Evolutionary conservation across 2,888 invertebrate genomes (phyloP).

Genomic region (Melieria omissa): DNA sequence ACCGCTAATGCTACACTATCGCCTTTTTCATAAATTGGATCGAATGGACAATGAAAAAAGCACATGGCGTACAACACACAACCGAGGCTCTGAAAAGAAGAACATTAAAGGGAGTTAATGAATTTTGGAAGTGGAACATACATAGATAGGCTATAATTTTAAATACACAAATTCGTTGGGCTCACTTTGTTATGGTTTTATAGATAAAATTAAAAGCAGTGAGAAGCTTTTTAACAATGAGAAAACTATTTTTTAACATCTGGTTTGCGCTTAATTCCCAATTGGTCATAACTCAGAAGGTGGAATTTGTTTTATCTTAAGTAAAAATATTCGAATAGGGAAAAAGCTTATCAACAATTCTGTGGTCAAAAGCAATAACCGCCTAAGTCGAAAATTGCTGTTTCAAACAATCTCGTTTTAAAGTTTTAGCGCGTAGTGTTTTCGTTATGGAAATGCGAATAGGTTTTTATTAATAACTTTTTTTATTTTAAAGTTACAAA

Average conservation of each 20-base stretch:
- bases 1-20: conserved; percentile 89
- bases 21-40: conserved; percentile 83
- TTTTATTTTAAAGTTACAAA: no score
- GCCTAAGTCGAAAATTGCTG: no score
- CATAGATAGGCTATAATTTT: no score
- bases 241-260: neutral
- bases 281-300: neutral
- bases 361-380: no score
- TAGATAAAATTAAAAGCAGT: no score
- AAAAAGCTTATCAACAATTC: neutral
- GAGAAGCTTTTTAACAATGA: no score
- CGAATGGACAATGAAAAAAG: conserved; percentile 87
- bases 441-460: no score
- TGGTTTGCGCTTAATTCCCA: neutral
- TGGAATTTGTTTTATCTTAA: neutral
- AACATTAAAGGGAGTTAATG: neutral
- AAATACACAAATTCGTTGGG: no score
- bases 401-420: no score
- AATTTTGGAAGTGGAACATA: neutral
- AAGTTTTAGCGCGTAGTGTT: no score
- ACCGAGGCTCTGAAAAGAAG: conserved; percentile 77
- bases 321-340: neutral
- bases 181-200: no score
- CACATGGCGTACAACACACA: conserved; percentile 87
- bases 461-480: no score